A percentile compares a stretch with the other conserved stretches of the same genome.
These are phyloP conservation scores for Panthera tigris DNA, from an alignment of 2,113 vertebrate species.

Conservation along the genomic window DNA sequence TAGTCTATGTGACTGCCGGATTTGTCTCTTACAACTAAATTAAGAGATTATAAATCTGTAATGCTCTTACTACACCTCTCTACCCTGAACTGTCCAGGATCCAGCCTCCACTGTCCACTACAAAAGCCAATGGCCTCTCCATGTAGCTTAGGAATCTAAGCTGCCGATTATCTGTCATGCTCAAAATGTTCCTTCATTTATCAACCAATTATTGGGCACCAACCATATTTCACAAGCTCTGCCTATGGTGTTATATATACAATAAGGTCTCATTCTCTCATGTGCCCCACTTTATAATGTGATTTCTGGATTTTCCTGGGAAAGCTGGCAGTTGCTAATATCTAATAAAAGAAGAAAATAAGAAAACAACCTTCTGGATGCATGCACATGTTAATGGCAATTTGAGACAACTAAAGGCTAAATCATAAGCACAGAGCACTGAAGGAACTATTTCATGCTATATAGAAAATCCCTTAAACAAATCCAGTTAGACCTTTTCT, in stretches of 20 bases:
- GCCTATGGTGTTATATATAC: rapidly evolving
- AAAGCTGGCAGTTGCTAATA: not conserved
- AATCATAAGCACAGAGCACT: not conserved
- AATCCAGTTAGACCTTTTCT: not conserved
- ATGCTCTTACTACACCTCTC: not conserved
- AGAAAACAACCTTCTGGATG: not conserved
- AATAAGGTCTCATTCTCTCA: not conserved
- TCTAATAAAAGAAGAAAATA: not conserved
- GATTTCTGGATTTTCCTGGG: not conserved
- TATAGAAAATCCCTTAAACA: not conserved
- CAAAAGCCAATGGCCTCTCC: not conserved
- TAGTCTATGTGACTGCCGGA: not conserved
- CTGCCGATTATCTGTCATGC: not conserved
- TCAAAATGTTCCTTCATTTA: not conserved
- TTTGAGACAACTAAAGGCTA: not conserved
- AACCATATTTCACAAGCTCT: not conserved
- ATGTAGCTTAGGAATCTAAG: not conserved
- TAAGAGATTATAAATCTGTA: not conserved
- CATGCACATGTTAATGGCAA: not conserved
- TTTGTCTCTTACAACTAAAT: not conserved
- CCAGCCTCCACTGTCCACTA: not conserved
- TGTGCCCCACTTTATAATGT: not conserved
- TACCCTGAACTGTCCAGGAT: not conserved
- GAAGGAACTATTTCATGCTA: not conserved
- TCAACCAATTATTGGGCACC: not conserved